Conservation (phyloP, 2,113 vertebrate species). For the Chaenocephalus aceratus region DNA sequence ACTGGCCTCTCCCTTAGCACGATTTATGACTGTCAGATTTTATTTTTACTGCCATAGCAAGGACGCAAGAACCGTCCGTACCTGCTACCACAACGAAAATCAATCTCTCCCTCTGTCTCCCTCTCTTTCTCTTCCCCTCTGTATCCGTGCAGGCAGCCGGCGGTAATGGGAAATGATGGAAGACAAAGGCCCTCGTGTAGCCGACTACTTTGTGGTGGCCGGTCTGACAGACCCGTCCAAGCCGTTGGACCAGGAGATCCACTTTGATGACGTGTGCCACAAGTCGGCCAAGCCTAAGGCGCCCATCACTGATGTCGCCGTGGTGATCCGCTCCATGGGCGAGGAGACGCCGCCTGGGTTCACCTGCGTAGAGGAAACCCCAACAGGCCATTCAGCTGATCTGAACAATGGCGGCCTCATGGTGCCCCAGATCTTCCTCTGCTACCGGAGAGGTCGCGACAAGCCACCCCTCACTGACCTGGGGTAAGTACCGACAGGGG, state of each 20-base stretch:
- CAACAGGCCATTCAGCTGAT: conserved; percentile 93
- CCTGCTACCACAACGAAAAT: conserved; percentile 47
- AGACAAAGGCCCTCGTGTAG: conserved; percentile 97
- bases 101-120: conserved; percentile 9
- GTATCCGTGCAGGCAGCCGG: conserved; percentile 69
- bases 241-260: conserved; percentile 95
- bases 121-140: conserved; percentile 7
- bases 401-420: conserved; percentile 96
- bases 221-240: conserved; percentile 94
- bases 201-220: conserved; percentile 98
- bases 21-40: conserved; percentile 52
- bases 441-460: conserved; percentile 94
- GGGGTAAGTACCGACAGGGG: conserved; percentile 85
- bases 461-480: conserved; percentile 97
- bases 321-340: conserved; percentile 94
- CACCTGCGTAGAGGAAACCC: conserved; percentile 92
- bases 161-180: conserved; percentile 96
- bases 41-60: conserved; percentile 51
- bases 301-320: conserved; percentile 94
- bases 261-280: conserved; percentile 94
- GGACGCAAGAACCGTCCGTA: conserved; percentile 33
- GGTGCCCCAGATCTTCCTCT: conserved; percentile 94
- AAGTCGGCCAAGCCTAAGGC: conserved; percentile 92
- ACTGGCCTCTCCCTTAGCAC: conserved; percentile 13
- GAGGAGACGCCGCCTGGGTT: conserved; percentile 94